Evolutionary conservation across 1,140 invertebrate genomes (phyloP).

Genomic region (Ostrea edulis): DNA sequence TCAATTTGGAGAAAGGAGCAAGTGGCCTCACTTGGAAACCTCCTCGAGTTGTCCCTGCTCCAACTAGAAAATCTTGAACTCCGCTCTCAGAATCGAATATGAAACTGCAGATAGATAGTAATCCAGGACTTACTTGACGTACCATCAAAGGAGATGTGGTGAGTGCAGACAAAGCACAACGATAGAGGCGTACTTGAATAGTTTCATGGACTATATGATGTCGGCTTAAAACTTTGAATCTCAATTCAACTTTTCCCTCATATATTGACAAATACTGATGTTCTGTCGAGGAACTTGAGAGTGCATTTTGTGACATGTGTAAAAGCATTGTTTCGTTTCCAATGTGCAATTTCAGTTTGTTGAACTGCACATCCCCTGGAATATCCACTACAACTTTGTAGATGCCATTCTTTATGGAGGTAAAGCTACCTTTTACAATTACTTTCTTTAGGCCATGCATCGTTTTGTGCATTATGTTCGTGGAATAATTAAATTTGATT

Average conservation of each 20-base stretch:
- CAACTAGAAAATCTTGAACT: neutral
- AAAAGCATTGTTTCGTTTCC: neutral
- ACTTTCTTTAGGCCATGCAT: neutral
- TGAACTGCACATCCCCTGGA: neutral
- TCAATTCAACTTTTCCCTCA: neutral
- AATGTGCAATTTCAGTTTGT: neutral
- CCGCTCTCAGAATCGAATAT: neutral
- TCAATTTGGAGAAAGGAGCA: neutral
- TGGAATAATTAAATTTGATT: neutral
- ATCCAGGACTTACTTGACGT: neutral
- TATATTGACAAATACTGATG: neutral
- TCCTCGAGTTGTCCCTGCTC: neutral
- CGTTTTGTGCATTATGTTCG: neutral
- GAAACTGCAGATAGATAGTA: neutral
- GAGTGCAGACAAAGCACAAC: neutral
- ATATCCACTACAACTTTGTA: neutral
- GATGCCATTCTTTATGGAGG: neutral
- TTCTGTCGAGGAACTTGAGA: neutral
- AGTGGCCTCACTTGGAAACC: neutral
- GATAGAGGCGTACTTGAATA: neutral
- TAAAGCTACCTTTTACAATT: neutral
- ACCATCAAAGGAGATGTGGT: neutral
- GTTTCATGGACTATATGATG: neutral
- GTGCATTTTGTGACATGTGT: neutral
- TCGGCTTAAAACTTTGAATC: neutral